phyloP scores from a whole-genome alignment of 2,797 vertebrate species.

The Chaunax sp. region DNA sequence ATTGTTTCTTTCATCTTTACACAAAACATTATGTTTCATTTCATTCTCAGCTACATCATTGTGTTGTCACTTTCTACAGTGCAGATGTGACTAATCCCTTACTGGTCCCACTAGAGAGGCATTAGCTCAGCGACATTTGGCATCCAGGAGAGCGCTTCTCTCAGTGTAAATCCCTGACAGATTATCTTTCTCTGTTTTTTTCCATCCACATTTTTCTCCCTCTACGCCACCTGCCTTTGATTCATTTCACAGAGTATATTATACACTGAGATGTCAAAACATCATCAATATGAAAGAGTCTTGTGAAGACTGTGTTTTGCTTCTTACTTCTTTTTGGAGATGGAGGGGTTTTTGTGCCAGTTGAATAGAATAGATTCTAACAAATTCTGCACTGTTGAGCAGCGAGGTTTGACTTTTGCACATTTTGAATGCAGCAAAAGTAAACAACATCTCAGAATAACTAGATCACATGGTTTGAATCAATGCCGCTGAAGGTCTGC shows the following conservation, averaged over 20 bases:
- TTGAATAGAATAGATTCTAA: slow-evolving; percentile 51
- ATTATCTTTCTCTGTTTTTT: slow-evolving; percentile 52
- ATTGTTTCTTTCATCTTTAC: slow-evolving; percentile 30
- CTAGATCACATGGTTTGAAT: neutral
- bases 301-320: slow-evolving; percentile 49
- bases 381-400: slow-evolving; percentile 17
- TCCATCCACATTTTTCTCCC: slow-evolving; percentile 18
- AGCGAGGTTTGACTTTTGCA: neutral
- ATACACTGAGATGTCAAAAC: slow-evolving; percentile 63
- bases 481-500: neutral
- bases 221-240: slow-evolving; percentile 39
- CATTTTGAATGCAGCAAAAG: slow-evolving; percentile 10
- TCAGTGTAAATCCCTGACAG: slow-evolving; percentile 62
- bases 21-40: slow-evolving; percentile 41
- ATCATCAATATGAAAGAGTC: slow-evolving; percentile 63
- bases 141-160: slow-evolving; percentile 54
- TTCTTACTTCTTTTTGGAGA: slow-evolving; percentile 33
- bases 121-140: slow-evolving; percentile 56
- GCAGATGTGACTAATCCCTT: slow-evolving; percentile 59
- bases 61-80: slow-evolving; percentile 48
- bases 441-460: neutral
- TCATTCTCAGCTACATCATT: slow-evolving; percentile 40
- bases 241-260: slow-evolving; percentile 44
- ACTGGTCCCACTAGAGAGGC: slow-evolving; percentile 38
- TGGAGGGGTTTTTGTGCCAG: slow-evolving; percentile 44